phyloP scores from a whole-genome alignment of 2,888 invertebrate genomes.

The Calameuta pallipes region DNA sequence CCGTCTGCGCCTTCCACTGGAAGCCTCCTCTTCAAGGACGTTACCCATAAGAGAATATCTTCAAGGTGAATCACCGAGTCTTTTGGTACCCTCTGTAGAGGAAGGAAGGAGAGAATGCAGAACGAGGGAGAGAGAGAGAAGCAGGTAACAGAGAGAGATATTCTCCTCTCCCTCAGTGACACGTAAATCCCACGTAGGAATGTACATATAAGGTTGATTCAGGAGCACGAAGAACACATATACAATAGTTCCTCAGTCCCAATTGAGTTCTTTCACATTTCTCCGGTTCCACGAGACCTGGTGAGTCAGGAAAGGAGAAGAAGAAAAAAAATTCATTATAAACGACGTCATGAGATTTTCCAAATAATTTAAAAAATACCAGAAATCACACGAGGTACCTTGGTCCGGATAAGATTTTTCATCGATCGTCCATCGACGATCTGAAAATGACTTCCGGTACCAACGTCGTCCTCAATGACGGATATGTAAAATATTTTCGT shows the following conservation, averaged over 20 bases:
- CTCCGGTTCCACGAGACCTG: not conserved
- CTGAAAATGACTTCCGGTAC: not conserved
- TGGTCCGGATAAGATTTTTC: not conserved
- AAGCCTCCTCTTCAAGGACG: conserved; percentile 39
- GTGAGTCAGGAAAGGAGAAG: not conserved
- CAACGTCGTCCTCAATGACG: not conserved
- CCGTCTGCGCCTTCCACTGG: not conserved
- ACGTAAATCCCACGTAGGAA: not conserved
- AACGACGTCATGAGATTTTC: not conserved
- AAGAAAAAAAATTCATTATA: not conserved
- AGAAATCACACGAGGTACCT: not conserved
- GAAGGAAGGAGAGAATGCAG: not conserved
- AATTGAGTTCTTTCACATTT: not conserved
- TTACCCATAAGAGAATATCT: conserved; percentile 49
- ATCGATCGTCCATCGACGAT: not conserved
- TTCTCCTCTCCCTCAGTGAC: not conserved
- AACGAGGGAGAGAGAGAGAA: not conserved
- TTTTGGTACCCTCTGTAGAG: conserved; percentile 13
- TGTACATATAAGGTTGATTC: not conserved
- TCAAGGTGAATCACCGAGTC: conserved; percentile 51
- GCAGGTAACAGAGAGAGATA: not conserved
- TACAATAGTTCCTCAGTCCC: not conserved
- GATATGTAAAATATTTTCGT: not conserved
- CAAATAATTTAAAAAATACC: not conserved
- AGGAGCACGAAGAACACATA: not conserved